phyloP scores from a whole-genome alignment of 1,140 invertebrate species.

The Caenorhabditis briggsae region DNA sequence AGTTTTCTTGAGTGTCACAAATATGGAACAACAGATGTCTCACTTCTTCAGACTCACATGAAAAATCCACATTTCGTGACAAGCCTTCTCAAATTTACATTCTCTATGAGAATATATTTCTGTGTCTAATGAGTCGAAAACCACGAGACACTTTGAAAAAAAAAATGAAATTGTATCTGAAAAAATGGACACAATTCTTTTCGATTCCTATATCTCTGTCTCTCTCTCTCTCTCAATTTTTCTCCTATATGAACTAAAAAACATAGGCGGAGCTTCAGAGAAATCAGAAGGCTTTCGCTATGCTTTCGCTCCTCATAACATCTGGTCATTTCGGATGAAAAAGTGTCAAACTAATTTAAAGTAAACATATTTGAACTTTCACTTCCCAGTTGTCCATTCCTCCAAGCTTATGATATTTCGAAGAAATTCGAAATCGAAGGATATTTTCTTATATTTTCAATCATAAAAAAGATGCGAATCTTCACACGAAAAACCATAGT shows the following conservation, averaged over 20 bases:
- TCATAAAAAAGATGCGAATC: background rate
- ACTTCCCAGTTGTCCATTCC: background rate
- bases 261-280: background rate
- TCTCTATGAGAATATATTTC: background rate
- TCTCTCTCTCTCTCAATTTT: background rate
- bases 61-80: conserved; percentile 12
- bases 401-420: no score
- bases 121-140: background rate
- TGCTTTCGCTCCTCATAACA: background rate
- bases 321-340: conserved; percentile 31
- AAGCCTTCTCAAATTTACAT: background rate
- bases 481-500: conserved; percentile 17
- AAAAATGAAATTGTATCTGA: conserved; percentile 31
- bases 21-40: no score
- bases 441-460: no score
- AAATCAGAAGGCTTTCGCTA: background rate
- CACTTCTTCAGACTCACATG: background rate
- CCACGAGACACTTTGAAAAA: background rate
- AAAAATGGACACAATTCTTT: background rate
- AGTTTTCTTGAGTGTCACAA: no score
- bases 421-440: no score
- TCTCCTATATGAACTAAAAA: background rate
- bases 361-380: background rate
- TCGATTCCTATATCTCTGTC: background rate
- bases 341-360: background rate